A percentile compares a stretch with the other conserved stretches of the same genome.
These are phyloP conservation scores for Tetramorium alpestre DNA, from an alignment of 1,140 invertebrate genomes.

Conservation along the genomic window DNA sequence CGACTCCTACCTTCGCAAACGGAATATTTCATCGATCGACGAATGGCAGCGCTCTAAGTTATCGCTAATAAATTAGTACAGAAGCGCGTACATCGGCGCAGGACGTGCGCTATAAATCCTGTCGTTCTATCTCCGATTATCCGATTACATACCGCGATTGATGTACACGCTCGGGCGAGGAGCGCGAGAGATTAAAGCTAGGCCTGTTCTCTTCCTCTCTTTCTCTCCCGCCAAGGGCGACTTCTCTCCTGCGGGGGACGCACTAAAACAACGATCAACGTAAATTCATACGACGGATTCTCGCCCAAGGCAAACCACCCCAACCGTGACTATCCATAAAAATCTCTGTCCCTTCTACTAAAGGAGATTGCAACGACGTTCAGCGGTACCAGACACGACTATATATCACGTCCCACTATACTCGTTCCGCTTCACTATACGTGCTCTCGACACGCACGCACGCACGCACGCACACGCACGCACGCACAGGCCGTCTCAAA, in stretches of 20 bases:
- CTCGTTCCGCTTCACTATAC: constrained; percentile 56
- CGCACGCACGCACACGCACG: constrained; percentile 44
- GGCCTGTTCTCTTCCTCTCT: background rate
- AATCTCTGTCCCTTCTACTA: constrained; percentile 61
- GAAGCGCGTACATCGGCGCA: constrained; percentile 43
- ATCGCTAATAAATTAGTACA: constrained; percentile 59
- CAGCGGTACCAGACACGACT: constrained; percentile 62
- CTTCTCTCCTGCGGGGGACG: background rate
- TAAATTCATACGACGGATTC: constrained; percentile 65
- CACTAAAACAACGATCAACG: constrained; percentile 64
- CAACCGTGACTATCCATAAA: constrained; percentile 62
- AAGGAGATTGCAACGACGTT: constrained; percentile 70
- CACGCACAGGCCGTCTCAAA: constrained; percentile 55
- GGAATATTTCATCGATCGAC: constrained; percentile 34
- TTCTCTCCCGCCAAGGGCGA: background rate
- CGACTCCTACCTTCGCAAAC: background rate
- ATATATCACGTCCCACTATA: constrained; percentile 65
- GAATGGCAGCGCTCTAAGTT: constrained; percentile 6
- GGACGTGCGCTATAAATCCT: constrained; percentile 23
- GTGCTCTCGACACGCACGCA: constrained; percentile 49
- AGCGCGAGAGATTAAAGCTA: constrained; percentile 58
- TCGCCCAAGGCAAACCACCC: constrained; percentile 59
- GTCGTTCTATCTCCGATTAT: constrained; percentile 37
- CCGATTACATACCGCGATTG: constrained; percentile 60
- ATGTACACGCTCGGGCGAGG: constrained; percentile 15